Base-by-base conservation (phyloP, 2,113 vertebrate species). In the Bufo bufo region DNA sequence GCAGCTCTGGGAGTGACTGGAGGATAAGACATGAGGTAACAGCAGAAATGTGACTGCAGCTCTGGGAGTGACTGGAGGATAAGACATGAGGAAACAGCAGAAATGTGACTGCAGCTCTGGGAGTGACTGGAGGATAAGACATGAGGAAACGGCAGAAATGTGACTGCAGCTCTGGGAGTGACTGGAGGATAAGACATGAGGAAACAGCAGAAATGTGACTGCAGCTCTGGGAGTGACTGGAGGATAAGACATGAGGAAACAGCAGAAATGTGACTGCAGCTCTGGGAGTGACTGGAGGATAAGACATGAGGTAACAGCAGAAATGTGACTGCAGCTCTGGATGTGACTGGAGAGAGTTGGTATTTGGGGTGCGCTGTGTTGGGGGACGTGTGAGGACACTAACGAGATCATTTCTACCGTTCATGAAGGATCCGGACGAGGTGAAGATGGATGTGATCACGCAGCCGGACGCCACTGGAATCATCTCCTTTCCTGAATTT, bases 401-500 rank as follows among this genome's bases (percentile, higher is more conserved):
- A 33, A 33, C 10, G 7, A 66, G 20, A 33, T 3, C 13, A 0
- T 11, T 13, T 50, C 17, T 71, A 1, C 89, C 49, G 75, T 7
- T 13, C 61, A 63, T 91, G 81, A 92, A 99, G 98, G 97, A 99
- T 90, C 98, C 97, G 0, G 95, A 96, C 54, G 93, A 85, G 5
- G 84, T 92, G 3, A 94, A 93, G 72, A 95, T 99, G 91, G 97
- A 99, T 89, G 92, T 95, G 0, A 77, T 96, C 80, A 95, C 97
- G 90, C 94, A 97, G 92, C 90, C 92, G 0, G 97, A 99, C 77
- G 92, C 95, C 83, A 97, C 94, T 47, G 98, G 98, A 88, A 94
- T 98, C 88, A 93, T 97, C 16, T 96, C 97, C 17, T 94, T 97
- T 93, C 96, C 95, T 49, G 95, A 97, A 90, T 99, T 99, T 93